Evolutionary conservation across 1,140 invertebrate species (phyloP).

Genomic region (Pogonognathellus flavescens): DNA sequence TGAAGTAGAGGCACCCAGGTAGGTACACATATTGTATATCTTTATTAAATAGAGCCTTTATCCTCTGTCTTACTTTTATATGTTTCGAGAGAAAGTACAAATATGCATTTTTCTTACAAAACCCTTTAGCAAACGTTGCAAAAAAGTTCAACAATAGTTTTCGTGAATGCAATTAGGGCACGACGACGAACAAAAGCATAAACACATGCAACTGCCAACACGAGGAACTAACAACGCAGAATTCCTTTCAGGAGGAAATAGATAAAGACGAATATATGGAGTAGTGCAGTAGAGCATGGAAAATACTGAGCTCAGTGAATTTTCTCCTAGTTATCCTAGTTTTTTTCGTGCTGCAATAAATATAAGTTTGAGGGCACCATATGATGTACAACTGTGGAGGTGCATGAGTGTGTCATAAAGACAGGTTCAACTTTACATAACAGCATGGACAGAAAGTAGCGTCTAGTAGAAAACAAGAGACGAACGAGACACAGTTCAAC

Average conservation of each 20-base stretch:
- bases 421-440: slow-evolving; percentile 53
- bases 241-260: neutral
- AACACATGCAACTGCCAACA: neutral
- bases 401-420: slow-evolving; percentile 52
- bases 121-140: neutral
- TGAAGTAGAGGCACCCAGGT: too few species aligned
- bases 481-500: neutral
- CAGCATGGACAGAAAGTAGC: slow-evolving; percentile 12
- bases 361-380: slow-evolving; percentile 47
- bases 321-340: slow-evolving; percentile 12
- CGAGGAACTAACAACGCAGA: neutral
- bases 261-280: neutral
- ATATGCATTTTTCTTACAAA: too few species aligned
- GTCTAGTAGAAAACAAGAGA: neutral
- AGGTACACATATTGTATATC: too few species aligned
- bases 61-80: too few species aligned
- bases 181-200: neutral
- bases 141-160: neutral
- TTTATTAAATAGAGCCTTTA: too few species aligned
- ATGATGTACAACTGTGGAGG: slow-evolving; percentile 42
- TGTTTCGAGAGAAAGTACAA: too few species aligned
- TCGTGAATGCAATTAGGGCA: neutral
- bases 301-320: slow-evolving; percentile 29
- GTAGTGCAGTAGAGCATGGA: slow-evolving; percentile 22
- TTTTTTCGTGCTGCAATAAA: slow-evolving; percentile 5